A percentile compares a stretch with the other conserved stretches of the same genome.
Conservation (phyloP, 2,888 invertebrate species). For the Prostheceraeus crozeri region DNA sequence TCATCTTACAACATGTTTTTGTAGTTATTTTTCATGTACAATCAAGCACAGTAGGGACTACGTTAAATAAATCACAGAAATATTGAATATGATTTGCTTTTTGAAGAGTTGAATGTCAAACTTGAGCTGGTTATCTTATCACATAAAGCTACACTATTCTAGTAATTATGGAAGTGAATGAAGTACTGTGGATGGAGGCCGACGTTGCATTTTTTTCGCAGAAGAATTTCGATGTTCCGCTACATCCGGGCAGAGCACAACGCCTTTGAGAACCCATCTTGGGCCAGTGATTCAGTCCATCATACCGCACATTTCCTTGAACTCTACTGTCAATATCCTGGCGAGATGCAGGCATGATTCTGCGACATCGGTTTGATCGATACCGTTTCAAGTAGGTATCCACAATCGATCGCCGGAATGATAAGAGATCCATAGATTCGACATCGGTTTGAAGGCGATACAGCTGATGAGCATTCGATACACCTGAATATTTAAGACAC, state of each 20-base stretch:
- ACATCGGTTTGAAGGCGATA: conserved; percentile 18
- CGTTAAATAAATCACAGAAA: too few relatives aligned
- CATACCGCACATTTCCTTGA: conserved; percentile 1
- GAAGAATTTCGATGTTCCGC: conserved; percentile 4
- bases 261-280: conserved; percentile 29
- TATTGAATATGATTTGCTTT: too few relatives aligned
- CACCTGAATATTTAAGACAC: too few relatives aligned
- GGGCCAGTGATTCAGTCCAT: conserved; percentile 27
- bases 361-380: neutral
- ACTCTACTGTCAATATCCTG: conserved; percentile 8
- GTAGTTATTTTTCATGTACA: too few relatives aligned
- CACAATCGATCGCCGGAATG: conserved; percentile 26
- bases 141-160: too few relatives aligned
- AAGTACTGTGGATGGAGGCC: conserved; percentile 24
- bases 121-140: too few relatives aligned
- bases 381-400: conserved; percentile 25
- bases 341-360: conserved; percentile 19
- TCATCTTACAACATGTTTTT: too few relatives aligned
- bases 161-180: conserved; percentile 18
- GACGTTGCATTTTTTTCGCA: conserved; percentile 27
- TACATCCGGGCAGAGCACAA: conserved; percentile 5
- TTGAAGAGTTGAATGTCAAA: too few relatives aligned
- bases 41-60: too few relatives aligned
- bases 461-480: conserved; percentile 21
- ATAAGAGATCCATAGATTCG: conserved; percentile 17